These are phyloP conservation scores for Zophobas morio DNA, from an alignment of 1,140 invertebrate species.

Conservation along the genomic window DNA sequence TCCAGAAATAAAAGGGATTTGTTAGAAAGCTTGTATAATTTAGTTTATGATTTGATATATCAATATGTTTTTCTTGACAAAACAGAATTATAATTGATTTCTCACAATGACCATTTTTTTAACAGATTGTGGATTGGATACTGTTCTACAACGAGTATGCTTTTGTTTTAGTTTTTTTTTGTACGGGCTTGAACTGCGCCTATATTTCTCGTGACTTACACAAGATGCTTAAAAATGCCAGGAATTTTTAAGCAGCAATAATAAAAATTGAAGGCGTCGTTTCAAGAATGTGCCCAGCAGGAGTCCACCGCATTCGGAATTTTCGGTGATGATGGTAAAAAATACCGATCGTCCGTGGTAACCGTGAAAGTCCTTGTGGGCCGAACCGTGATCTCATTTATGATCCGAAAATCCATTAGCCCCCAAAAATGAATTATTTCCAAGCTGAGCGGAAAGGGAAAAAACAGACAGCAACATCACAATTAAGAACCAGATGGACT, in stretches of 20 bases:
- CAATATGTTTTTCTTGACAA: no score
- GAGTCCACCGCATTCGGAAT: constrained; percentile 27
- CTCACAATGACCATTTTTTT: no score
- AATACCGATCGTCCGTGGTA: neutral
- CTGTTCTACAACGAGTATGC: no score
- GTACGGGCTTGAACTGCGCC: no score
- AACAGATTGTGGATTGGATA: no score
- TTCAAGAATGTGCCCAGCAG: constrained; percentile 34
- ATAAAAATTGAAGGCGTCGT: constrained; percentile 40
- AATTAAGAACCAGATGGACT: constrained; percentile 57
- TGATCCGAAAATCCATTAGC: constrained; percentile 34
- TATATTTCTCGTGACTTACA: neutral
- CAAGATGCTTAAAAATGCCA: constrained; percentile 6
- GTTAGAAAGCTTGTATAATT: no score
- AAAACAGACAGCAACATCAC: constrained; percentile 44
- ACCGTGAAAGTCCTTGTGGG: constrained; percentile 17
- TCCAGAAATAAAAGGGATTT: no score
- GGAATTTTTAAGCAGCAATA: constrained; percentile 31
- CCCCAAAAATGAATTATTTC: constrained; percentile 28
- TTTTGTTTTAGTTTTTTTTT: no score
- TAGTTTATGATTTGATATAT: no score
- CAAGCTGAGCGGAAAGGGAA: neutral
- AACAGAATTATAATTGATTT: no score
- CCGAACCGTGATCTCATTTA: constrained; percentile 29
- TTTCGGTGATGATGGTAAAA: constrained; percentile 18